Conservation (phyloP, 1,140 invertebrate species). For the Tenebrio molitor region DNA sequence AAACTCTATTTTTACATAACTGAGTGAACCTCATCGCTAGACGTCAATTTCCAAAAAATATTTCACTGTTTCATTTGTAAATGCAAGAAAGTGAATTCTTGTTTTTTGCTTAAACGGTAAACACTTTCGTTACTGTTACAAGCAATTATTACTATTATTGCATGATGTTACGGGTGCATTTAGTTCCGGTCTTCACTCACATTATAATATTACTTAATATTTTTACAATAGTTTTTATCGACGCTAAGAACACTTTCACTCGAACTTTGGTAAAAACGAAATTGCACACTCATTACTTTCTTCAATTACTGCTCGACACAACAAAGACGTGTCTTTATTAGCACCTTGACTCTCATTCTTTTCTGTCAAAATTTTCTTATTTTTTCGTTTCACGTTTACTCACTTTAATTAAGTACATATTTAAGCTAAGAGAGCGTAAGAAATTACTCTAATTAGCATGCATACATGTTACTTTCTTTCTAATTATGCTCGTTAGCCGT, state of each 20-base stretch:
- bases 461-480: slow-evolving; percentile 9
- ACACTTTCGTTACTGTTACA: neutral
- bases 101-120: too few species aligned
- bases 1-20: too few species aligned
- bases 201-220: slow-evolving; percentile 24
- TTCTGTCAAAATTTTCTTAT: neutral
- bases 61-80: too few species aligned
- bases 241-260: slow-evolving; percentile 20
- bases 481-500: neutral
- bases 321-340: too few species aligned
- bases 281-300: neutral
- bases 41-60: too few species aligned
- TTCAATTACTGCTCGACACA: neutral
- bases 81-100: neutral
- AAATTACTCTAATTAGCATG: neutral
- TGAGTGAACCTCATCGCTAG: too few species aligned
- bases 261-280: slow-evolving; percentile 15
- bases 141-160: neutral
- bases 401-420: too few species aligned
- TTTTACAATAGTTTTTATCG: slow-evolving; percentile 29
- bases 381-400: neutral
- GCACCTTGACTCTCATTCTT: too few species aligned
- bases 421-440: slow-evolving; percentile 1
- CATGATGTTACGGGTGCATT: slow-evolving; percentile 1
- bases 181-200: slow-evolving; percentile 27